These are phyloP conservation scores for Prunella himalayana DNA, from an alignment of 2,113 vertebrate species.

Conservation along the genomic window DNA sequence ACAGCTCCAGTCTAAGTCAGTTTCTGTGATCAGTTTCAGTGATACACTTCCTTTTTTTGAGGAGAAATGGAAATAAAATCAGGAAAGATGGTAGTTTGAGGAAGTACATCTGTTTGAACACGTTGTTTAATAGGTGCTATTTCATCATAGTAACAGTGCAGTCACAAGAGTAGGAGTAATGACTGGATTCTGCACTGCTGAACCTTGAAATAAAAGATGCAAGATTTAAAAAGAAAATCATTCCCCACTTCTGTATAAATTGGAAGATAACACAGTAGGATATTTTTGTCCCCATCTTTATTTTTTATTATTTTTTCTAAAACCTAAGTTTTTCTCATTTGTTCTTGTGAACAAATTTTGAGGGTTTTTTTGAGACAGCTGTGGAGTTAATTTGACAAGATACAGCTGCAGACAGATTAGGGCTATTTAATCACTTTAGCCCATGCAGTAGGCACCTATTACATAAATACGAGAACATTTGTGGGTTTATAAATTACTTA, in stretches of 20 bases:
- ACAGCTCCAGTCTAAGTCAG: neutral
- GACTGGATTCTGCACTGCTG: neutral
- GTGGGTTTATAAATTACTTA: neutral
- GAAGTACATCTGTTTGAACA: neutral
- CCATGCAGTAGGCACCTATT: neutral
- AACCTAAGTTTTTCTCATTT: neutral
- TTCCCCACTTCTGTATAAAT: neutral
- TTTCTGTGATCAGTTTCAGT: neutral
- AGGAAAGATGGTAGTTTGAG: neutral
- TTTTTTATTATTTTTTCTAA: neutral
- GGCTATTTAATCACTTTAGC: neutral
- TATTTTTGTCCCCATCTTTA: neutral
- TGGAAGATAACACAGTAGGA: neutral
- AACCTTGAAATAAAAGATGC: neutral
- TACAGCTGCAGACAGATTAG: neutral
- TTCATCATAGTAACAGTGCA: neutral
- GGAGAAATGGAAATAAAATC: neutral
- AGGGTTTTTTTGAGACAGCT: neutral
- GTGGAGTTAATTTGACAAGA: neutral
- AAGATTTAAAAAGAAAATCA: neutral
- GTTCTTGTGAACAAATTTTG: neutral
- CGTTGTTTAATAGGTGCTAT: neutral
- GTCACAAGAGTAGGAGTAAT: neutral
- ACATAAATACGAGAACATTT: neutral
- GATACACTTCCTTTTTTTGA: neutral